phyloP scores from a whole-genome alignment of 2,888 invertebrate species.

The Dastarcus helophoroides region DNA sequence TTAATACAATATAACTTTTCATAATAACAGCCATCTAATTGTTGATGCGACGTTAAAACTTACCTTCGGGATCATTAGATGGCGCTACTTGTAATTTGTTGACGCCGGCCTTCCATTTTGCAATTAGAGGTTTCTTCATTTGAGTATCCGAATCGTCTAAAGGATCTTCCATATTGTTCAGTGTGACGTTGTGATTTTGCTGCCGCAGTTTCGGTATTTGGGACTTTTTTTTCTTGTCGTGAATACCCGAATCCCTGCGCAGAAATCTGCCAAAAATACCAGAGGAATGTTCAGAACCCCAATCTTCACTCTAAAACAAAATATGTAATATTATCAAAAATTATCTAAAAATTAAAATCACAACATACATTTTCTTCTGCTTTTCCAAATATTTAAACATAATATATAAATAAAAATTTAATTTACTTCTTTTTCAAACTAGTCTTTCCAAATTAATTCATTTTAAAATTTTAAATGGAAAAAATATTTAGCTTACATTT shows the following conservation, averaged over 20 bases:
- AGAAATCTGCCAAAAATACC: conserved; percentile 55
- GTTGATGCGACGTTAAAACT: too few species aligned
- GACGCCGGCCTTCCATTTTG: conserved; percentile 59
- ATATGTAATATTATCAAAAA: conserved; percentile 5
- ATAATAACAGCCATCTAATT: too few species aligned
- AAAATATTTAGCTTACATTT: too few species aligned
- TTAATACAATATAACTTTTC: too few species aligned
- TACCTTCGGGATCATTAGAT: conserved; percentile 57
- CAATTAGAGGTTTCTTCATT: conserved; percentile 50
- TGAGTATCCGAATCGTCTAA: conserved; percentile 12
- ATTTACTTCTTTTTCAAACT: conserved; percentile 5
- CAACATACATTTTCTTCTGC: too few species aligned
- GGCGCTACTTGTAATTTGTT: conserved; percentile 36
- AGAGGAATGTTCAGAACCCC: conserved; percentile 61
- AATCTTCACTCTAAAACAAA: conserved; percentile 50
- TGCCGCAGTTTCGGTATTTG: conserved; percentile 18
- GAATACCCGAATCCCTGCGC: conserved; percentile 46
- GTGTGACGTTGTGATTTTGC: too few species aligned
- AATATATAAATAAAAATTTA: too few species aligned
- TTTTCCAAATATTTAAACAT: too few species aligned
- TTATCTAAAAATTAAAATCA: too few species aligned
- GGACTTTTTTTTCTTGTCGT: conserved; percentile 30
- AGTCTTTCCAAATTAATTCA: conserved; percentile 3
- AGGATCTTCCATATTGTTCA: too few species aligned
- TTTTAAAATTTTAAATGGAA: too few species aligned